These are phyloP conservation scores for Lasioglossum lativentre DNA, from an alignment of 2,888 invertebrate genomes.

Conservation along the genomic window DNA sequence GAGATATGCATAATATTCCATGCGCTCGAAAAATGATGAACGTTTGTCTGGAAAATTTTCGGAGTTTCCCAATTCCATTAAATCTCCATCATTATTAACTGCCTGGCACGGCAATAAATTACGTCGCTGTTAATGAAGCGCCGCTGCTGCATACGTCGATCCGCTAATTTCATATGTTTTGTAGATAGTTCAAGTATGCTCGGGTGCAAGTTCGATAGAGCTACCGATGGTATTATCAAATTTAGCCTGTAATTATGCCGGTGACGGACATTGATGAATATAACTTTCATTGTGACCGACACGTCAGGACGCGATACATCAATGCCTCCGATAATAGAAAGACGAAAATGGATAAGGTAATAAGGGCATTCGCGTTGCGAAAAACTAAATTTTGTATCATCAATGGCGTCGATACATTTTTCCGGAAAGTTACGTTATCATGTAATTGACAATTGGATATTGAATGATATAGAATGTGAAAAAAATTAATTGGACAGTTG, in stretches of 20 bases:
- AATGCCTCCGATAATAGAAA: not conserved
- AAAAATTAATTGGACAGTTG: not conserved
- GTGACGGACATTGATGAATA: conserved; percentile 63
- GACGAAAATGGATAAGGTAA: not conserved
- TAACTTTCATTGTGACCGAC: conserved; percentile 33
- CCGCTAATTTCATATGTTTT: conserved; percentile 49
- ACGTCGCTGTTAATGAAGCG: conserved; percentile 52
- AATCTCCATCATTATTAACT: conserved; percentile 59
- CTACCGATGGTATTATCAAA: conserved; percentile 52
- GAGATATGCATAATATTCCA: conserved; percentile 16
- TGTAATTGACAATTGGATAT: not conserved
- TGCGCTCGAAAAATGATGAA: conserved; percentile 49
- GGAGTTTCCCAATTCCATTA: conserved; percentile 45
- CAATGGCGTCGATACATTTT: not conserved
- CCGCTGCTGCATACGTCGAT: conserved; percentile 21
- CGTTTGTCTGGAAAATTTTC: conserved; percentile 47
- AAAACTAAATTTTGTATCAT: not conserved
- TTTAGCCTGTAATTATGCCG: conserved; percentile 55
- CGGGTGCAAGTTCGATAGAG: conserved; percentile 36
- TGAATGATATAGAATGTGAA: not conserved
- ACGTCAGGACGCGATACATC: conserved; percentile 13
- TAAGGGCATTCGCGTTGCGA: not conserved
- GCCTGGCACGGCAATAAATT: conserved; percentile 48
- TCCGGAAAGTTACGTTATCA: not conserved
- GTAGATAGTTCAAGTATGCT: conserved; percentile 43